Evolutionary conservation across 2,888 invertebrate species (phyloP).

Genomic region (Orthosia incerta): DNA sequence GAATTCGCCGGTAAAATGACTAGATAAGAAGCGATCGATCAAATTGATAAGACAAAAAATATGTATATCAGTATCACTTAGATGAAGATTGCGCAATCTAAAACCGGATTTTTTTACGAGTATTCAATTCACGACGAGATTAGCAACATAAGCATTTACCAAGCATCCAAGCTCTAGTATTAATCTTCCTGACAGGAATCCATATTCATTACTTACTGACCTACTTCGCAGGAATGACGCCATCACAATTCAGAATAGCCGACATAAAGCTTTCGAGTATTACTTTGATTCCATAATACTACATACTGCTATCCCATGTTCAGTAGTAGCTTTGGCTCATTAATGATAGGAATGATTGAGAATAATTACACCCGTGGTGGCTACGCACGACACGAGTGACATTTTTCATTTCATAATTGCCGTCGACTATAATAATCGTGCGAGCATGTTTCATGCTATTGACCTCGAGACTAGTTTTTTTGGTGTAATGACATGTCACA

Average conservation of each 20-base stretch:
- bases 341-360: constrained; percentile 31
- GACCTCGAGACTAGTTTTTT: constrained; percentile 57
- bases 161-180: not conserved
- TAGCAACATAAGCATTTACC: constrained; percentile 3
- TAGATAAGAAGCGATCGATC: constrained; percentile 57
- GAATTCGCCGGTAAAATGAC: constrained; percentile 13
- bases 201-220: constrained; percentile 55
- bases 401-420: constrained; percentile 59
- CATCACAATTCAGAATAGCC: constrained; percentile 26
- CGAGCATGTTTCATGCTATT: constrained; percentile 46
- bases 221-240: constrained; percentile 51
- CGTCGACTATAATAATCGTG: constrained; percentile 26
- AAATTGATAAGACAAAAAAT: constrained; percentile 49
- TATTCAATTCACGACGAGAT: not conserved
- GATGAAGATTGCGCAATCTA: constrained; percentile 22
- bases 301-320: not conserved
- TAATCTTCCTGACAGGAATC: constrained; percentile 28
- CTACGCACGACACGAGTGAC: constrained; percentile 14
- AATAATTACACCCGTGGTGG: constrained; percentile 43
- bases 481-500: constrained; percentile 32
- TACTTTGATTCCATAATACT: constrained; percentile 11
- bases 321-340: not conserved
- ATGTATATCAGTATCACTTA: constrained; percentile 20
- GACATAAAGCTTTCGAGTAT: constrained; percentile 27
- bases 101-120: constrained; percentile 14